These are phyloP conservation scores for Ctenodactylus gundi DNA, from an alignment of 2,113 vertebrate species.

Conservation along the genomic window DNA sequence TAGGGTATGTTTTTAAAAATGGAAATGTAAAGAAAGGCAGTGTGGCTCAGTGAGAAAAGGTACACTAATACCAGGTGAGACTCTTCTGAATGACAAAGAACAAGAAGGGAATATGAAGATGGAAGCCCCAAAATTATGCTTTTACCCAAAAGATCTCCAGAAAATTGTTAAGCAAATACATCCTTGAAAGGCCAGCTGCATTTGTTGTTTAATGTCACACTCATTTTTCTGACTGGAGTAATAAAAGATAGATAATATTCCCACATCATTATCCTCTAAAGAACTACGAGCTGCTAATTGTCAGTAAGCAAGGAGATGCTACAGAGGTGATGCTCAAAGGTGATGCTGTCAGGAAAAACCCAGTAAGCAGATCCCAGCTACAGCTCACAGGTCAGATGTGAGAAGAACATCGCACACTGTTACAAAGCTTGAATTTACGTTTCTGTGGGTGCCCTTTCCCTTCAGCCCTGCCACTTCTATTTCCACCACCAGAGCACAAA, in stretches of 20 bases:
- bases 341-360: not conserved
- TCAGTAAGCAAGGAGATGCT: not conserved
- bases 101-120: not conserved
- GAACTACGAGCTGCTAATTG: not conserved
- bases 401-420: not conserved
- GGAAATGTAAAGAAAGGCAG: not conserved
- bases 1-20: not conserved
- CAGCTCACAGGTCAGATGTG: not conserved
- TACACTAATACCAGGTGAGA: not conserved
- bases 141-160: not conserved
- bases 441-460: not conserved
- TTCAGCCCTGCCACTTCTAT: too few species aligned
- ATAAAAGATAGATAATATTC: slow-evolving; percentile 18
- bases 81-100: not conserved
- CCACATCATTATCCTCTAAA: not conserved
- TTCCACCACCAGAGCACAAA: not conserved
- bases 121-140: not conserved
- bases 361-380: not conserved
- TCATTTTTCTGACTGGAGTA: not conserved
- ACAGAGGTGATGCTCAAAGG: not conserved
- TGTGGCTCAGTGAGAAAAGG: not conserved
- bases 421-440: not conserved
- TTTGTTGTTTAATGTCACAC: not conserved
- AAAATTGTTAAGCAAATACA: not conserved
- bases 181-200: not conserved